Percentiles rank a stretch among this genome's conserved stretches.
phyloP scores from a whole-genome alignment of 1,140 invertebrate genomes.

The Nymphalis io region DNA sequence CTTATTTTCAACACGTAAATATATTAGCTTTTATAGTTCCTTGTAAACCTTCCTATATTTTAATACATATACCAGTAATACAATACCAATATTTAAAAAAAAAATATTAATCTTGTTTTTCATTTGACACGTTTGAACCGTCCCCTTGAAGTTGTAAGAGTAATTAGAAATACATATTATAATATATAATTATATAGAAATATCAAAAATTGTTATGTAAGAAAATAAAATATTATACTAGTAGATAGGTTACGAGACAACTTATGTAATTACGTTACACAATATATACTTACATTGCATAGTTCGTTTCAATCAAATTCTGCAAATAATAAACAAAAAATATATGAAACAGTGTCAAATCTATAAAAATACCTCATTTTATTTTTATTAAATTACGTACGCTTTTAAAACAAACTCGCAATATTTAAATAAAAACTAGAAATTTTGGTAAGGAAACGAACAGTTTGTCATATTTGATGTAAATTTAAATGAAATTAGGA shows the following conservation, averaged over 20 bases:
- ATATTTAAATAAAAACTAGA: no score
- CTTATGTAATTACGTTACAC: neutral
- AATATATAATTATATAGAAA: constrained; percentile 10
- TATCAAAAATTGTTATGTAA: constrained; percentile 24
- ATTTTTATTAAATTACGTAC: no score
- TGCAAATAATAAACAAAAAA: neutral
- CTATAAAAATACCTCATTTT: no score
- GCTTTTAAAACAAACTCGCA: no score
- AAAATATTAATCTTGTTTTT: constrained; percentile 43
- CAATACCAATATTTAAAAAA: constrained; percentile 19
- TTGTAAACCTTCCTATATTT: constrained; percentile 26
- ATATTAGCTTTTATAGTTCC: constrained; percentile 27
- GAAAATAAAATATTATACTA: constrained; percentile 21
- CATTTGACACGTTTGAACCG: constrained; percentile 64
- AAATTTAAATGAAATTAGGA: no score
- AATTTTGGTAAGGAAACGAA: no score
- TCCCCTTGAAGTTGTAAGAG: constrained; percentile 69
- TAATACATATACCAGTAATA: neutral
- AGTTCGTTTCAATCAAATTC: neutral
- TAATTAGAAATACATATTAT: constrained; percentile 28
- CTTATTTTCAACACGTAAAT: neutral
- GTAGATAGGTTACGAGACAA: neutral
- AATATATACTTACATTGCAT: neutral
- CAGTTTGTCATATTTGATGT: no score
- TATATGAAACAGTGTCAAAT: neutral